Conservation (phyloP, 2,113 vertebrate genomes). For the Ranitomeya variabilis region DNA sequence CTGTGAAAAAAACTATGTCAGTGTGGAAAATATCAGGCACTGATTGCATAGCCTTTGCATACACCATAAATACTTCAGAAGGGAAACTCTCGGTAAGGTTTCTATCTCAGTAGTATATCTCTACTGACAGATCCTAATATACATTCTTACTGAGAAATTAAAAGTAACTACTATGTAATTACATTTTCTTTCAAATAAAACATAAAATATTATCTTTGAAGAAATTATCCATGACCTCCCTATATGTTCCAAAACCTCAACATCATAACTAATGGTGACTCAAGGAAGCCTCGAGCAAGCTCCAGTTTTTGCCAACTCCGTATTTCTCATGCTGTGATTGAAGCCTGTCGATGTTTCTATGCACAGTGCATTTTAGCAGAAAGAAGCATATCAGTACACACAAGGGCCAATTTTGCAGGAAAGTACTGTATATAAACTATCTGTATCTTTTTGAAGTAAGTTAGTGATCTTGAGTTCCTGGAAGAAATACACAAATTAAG, state of each 20-base stretch:
- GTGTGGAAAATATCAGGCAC: too few relatives aligned
- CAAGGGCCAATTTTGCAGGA: background rate
- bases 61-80: too few relatives aligned
- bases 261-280: background rate
- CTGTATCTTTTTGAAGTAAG: too few relatives aligned
- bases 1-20: too few relatives aligned
- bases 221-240: background rate
- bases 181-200: background rate
- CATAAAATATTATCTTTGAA: background rate
- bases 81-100: too few relatives aligned
- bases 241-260: background rate
- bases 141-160: background rate
- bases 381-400: background rate
- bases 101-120: too few relatives aligned
- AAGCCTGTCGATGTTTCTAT: background rate
- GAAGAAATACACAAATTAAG: too few relatives aligned
- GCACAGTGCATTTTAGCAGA: background rate
- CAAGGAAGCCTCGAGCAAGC: background rate
- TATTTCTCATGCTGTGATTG: conserved; percentile 2
- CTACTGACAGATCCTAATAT: background rate
- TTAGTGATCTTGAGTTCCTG: too few relatives aligned
- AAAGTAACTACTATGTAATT: background rate
- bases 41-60: too few relatives aligned
- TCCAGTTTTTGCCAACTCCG: background rate
- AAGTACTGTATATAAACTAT: too few relatives aligned